Percentiles rank a stretch among this genome's conserved stretches.
phyloP scores from a whole-genome alignment of 1,140 invertebrate genomes.

The Contarinia nasturtii region DNA sequence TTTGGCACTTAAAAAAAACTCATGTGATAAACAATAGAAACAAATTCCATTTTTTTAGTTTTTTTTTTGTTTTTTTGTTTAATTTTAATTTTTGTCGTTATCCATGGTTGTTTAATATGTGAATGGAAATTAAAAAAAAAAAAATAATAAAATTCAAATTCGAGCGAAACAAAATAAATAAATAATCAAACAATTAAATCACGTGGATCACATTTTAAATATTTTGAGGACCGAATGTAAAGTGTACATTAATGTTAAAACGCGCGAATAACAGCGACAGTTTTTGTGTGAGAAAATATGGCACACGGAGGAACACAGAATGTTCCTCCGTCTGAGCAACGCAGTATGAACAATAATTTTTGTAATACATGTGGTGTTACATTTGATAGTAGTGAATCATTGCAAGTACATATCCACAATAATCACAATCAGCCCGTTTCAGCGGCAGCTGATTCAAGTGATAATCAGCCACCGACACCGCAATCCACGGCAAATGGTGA shows the following conservation, averaged over 20 bases:
- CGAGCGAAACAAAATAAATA: not conserved
- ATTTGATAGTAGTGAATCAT: constrained; percentile 1
- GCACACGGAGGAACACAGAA: constrained; percentile 2
- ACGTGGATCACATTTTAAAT: not conserved
- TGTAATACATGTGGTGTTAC: constrained; percentile 2
- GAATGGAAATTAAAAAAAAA: not conserved
- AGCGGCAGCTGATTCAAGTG: constrained; percentile 22
- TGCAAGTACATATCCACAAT: constrained; percentile 4
- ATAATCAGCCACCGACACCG: constrained; percentile 22
- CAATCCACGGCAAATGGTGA: not conserved
- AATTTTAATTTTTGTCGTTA: not conserved
- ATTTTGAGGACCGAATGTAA: not conserved
- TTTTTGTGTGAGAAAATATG: too few species aligned
- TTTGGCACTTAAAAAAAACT: too few species aligned
- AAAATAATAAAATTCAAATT: not conserved
- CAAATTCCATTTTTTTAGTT: not conserved
- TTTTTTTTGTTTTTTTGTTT: not conserved
- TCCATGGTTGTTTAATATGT: not conserved
- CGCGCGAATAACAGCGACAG: not conserved
- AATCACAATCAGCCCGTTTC: constrained; percentile 13
- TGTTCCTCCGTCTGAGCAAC: constrained; percentile 1
- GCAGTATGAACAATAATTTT: not conserved
- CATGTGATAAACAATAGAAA: not conserved
- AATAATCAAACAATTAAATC: not conserved
- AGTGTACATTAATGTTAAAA: not conserved